A percentile compares a stretch with the other conserved stretches of the same genome.
These are phyloP conservation scores for Cydia fagiglandana DNA, from an alignment of 1,140 invertebrate species.

Conservation along the genomic window DNA sequence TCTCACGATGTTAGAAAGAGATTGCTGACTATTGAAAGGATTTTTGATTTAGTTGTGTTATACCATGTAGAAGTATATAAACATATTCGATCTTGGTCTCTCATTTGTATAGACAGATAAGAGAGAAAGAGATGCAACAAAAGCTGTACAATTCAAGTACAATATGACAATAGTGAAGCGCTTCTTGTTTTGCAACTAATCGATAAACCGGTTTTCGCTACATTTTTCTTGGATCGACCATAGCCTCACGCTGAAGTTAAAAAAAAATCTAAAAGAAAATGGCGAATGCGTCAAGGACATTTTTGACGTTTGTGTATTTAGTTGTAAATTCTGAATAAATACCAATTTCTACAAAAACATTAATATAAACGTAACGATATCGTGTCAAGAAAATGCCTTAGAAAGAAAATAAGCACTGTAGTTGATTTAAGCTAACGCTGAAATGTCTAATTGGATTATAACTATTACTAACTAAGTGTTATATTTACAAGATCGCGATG, in stretches of 20 bases:
- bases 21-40: background rate
- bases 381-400: background rate
- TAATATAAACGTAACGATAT: background rate
- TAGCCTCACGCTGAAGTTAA: background rate
- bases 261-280: conserved; percentile 13
- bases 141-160: background rate
- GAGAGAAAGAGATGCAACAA: conserved; percentile 15
- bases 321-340: conserved; percentile 18
- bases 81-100: background rate
- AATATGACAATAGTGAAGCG: conserved; percentile 23
- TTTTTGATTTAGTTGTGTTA: background rate
- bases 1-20: background rate
- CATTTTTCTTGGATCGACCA: background rate
- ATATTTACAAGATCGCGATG: conserved; percentile 2
- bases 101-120: background rate
- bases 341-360: background rate
- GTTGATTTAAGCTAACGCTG: background rate
- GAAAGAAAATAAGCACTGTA: background rate
- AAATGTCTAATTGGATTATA: conserved; percentile 2
- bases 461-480: too few relatives aligned
- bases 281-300: conserved; percentile 30
- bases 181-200: conserved; percentile 20
- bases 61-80: background rate
- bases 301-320: conserved; percentile 23
- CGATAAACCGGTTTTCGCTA: conserved; percentile 28